Evolutionary conservation across 2,797 vertebrate species (phyloP).

Genomic region (Odontamblyopus lacepedii): DNA sequence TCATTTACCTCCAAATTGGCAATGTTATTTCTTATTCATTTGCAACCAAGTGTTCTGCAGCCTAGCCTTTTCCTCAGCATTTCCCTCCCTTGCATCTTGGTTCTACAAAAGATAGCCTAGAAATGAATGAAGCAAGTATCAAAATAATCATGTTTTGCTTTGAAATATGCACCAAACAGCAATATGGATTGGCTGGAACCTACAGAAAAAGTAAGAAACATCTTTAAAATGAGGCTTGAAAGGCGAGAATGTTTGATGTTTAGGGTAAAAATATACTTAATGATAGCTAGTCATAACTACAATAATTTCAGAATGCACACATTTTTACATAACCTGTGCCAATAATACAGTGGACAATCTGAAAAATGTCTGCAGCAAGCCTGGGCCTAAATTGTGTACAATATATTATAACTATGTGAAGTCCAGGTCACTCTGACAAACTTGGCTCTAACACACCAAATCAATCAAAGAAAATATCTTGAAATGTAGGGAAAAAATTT

Average conservation of each 20-base stretch:
- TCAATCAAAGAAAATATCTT: too few species aligned
- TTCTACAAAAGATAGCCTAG: conserved; percentile 57
- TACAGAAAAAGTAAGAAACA: conserved; percentile 42
- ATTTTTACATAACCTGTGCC: too few species aligned
- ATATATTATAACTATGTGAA: neutral
- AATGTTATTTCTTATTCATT: conserved; percentile 43
- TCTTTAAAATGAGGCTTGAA: conserved; percentile 70
- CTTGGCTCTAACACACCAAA: neutral
- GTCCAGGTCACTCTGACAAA: neutral
- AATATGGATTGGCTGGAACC: conserved; percentile 53
- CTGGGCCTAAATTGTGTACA: neutral
- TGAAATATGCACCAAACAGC: conserved; percentile 65
- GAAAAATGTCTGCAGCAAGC: neutral
- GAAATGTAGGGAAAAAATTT: neutral
- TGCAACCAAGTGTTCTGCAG: conserved; percentile 36
- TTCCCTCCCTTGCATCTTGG: conserved; percentile 45
- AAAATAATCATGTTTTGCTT: conserved; percentile 73
- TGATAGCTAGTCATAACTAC: too few species aligned
- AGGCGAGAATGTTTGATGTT: conserved; percentile 64
- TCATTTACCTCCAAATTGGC: conserved; percentile 51
- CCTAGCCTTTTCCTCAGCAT: conserved; percentile 43
- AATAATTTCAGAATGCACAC: too few species aligned
- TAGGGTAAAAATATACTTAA: conserved; percentile 43
- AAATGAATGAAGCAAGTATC: conserved; percentile 50
- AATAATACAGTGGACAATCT: neutral